Percentiles rank a stretch among this genome's conserved stretches.
Conservation (phyloP, 2,113 vertebrate genomes). For the Lates calcarifer region DNA sequence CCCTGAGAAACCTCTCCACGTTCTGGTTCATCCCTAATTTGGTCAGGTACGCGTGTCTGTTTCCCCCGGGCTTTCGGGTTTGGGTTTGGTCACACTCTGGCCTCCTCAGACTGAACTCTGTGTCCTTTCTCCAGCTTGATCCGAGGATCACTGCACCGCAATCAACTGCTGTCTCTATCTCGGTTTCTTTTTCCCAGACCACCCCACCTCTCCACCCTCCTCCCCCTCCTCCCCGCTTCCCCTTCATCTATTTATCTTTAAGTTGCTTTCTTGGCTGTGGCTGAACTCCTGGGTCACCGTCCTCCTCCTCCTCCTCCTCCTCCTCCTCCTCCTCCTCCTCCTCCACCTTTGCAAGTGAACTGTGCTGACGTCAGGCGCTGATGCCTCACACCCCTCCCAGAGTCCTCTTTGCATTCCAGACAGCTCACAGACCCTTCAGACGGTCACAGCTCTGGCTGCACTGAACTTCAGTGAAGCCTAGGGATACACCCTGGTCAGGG, state of each 20-base stretch:
- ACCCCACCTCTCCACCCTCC: background rate
- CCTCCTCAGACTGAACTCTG: background rate
- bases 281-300: slow-evolving; percentile 22
- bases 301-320: slow-evolving; percentile 21
- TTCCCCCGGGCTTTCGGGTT: background rate
- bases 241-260: background rate
- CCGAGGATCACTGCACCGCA: background rate
- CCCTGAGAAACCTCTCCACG: background rate
- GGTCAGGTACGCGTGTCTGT: background rate
- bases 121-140: background rate
- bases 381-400: slow-evolving; percentile 3
- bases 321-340: slow-evolving; percentile 27
- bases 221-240: background rate
- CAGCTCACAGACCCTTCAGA: slow-evolving; percentile 25
- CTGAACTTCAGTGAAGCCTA: background rate
- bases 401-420: slow-evolving; percentile 52
- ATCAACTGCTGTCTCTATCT: background rate
- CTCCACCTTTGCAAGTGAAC: slow-evolving; percentile 23
- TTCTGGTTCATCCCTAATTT: slow-evolving; percentile 32
- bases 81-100: slow-evolving; percentile 23
- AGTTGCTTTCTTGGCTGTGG: slow-evolving; percentile 32
- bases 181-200: slow-evolving; percentile 1
- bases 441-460: background rate
- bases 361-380: slow-evolving; percentile 48
- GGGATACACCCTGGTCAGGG: background rate